Percentiles rank a stretch among this genome's conserved stretches.
These are phyloP conservation scores for Pantherophis guttatus DNA, from an alignment of 2,113 vertebrate genomes.

Conservation along the genomic window DNA sequence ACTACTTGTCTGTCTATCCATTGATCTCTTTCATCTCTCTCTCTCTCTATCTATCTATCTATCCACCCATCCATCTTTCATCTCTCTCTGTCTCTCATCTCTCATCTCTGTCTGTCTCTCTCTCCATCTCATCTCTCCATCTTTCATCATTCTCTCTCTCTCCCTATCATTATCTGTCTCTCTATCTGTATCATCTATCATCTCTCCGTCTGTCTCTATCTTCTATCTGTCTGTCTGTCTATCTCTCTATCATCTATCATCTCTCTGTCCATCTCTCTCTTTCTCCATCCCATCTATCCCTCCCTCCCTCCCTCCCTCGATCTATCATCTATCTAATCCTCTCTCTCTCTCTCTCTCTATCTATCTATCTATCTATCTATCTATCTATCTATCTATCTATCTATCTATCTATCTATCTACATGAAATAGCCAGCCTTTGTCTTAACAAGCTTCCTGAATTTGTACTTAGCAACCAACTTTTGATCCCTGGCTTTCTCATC, in stretches of 20 bases:
- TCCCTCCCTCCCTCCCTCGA: no score
- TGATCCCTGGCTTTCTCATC: neutral
- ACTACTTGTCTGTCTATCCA: neutral
- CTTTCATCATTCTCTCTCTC: no score
- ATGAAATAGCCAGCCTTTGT: neutral
- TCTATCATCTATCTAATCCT: no score
- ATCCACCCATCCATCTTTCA: neutral
- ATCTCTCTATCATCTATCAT: neutral
- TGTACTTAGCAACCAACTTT: neutral
- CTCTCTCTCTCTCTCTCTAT: neutral
- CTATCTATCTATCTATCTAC: no score
- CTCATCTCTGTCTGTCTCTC: no score
- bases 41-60: neutral
- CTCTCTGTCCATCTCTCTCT: neutral
- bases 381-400: neutral
- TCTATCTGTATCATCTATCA: no score
- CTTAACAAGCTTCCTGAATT: neutral
- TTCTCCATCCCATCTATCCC: neutral
- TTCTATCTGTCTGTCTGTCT: no score
- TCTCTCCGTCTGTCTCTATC: neutral
- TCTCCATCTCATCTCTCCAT: no score
- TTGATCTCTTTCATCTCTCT: neutral
- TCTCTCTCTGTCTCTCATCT: neutral
- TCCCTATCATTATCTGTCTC: no score
- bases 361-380: neutral